A percentile compares a stretch with the other conserved stretches of the same genome.
Conservation (phyloP, 2,888 invertebrate species). For the Acholoe squamosa region DNA sequence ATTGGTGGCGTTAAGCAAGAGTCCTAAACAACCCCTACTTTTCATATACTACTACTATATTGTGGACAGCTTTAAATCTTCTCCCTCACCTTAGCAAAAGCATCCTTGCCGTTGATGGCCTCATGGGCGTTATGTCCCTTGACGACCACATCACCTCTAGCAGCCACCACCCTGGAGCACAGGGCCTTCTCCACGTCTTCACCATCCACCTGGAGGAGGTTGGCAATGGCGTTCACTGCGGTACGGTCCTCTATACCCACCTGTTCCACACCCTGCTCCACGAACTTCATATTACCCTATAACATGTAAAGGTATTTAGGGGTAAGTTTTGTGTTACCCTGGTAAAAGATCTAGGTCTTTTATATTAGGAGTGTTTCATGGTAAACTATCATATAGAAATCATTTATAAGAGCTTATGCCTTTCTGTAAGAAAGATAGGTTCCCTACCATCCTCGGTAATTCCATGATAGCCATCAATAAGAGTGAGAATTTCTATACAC, state of each 20-base stretch:
- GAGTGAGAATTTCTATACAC: too few relatives aligned
- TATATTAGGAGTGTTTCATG: too few relatives aligned
- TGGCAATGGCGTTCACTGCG: conserved; percentile 85
- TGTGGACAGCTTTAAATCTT: conserved; percentile 37
- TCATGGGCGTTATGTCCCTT: conserved; percentile 94
- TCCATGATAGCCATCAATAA: too few relatives aligned
- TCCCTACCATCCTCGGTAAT: too few relatives aligned
- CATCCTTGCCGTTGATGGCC: conserved; percentile 94
- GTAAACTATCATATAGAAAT: too few relatives aligned
- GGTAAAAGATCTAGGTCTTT: too few relatives aligned
- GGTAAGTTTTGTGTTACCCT: too few relatives aligned
- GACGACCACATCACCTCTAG: conserved; percentile 94
- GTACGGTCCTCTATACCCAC: conserved; percentile 85
- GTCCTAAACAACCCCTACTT: too few relatives aligned
- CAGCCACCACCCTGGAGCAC: conserved; percentile 94
- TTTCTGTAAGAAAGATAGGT: too few relatives aligned
- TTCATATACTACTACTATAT: background rate
- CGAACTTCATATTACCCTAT: conserved; percentile 88
- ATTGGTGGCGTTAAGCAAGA: too few relatives aligned
- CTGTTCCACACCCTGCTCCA: conserved; percentile 82
- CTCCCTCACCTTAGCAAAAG: conserved; percentile 92
- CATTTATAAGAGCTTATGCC: too few relatives aligned
- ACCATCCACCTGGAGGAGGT: conserved; percentile 87
- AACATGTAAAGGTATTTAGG: background rate
- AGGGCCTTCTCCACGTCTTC: conserved; percentile 89